These are phyloP conservation scores for Taenaris catops DNA, from an alignment of 2,888 invertebrate genomes.

Conservation along the genomic window DNA sequence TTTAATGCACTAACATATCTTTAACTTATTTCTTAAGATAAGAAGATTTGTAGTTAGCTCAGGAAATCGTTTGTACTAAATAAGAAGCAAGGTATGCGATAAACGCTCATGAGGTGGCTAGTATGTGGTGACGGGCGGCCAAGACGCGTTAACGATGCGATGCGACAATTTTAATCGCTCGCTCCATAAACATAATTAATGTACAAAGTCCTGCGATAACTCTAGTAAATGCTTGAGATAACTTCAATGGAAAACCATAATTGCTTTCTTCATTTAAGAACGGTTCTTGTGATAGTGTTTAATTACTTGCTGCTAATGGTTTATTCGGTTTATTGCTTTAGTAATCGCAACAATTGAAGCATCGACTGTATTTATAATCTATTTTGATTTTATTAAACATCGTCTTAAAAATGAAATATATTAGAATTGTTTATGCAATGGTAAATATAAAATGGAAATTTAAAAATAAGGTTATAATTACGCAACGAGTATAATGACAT, in stretches of 20 bases:
- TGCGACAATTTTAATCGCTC: slow-evolving; percentile 36
- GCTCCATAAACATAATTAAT: slow-evolving; percentile 32
- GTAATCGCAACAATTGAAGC: too few species aligned
- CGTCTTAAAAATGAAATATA: too few species aligned
- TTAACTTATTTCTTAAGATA: too few species aligned
- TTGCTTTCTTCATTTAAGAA: slow-evolving; percentile 13
- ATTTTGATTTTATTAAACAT: too few species aligned
- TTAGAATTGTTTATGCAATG: too few species aligned
- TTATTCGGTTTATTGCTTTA: slow-evolving; percentile 10
- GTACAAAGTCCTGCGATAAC: slow-evolving; percentile 21
- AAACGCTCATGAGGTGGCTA: slow-evolving; percentile 29
- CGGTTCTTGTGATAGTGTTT: slow-evolving; percentile 8
- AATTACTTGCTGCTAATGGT: slow-evolving; percentile 14
- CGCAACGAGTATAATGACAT: slow-evolving; percentile 5
- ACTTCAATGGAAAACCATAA: slow-evolving; percentile 16
- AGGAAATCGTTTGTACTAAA: slow-evolving; percentile 28
- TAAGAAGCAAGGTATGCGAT: slow-evolving; percentile 25
- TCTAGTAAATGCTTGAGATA: slow-evolving; percentile 18
- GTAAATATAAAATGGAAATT: neutral
- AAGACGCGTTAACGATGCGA: slow-evolving; percentile 24
- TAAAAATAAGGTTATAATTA: neutral
- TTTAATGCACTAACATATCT: too few species aligned
- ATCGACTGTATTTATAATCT: too few species aligned
- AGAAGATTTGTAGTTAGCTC: slow-evolving; percentile 5
- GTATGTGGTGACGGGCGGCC: slow-evolving; percentile 28